Conservation (phyloP, 2,888 invertebrate species). For the Dicyrtomina minuta region DNA sequence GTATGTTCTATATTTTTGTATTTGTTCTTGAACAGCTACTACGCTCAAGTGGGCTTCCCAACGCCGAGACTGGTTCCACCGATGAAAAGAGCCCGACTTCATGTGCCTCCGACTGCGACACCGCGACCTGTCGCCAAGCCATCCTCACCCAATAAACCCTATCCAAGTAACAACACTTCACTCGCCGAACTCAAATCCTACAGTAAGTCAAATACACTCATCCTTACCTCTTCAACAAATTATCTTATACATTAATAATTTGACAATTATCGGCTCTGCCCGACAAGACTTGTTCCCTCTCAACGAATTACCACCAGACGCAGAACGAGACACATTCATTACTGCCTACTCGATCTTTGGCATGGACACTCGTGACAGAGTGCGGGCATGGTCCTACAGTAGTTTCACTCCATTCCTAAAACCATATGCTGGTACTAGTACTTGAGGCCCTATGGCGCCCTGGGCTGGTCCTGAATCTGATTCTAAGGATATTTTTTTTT, state of each 20-base stretch:
- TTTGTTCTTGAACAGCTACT: constrained; percentile 64
- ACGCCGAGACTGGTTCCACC: constrained; percentile 64
- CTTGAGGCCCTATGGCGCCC: no score
- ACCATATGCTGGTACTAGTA: no score
- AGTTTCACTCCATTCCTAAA: no score
- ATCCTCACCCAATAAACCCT: constrained; percentile 55
- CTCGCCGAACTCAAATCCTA: constrained; percentile 67
- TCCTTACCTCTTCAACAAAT: background rate
- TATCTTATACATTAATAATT: background rate
- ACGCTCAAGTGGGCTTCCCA: constrained; percentile 64
- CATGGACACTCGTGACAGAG: no score
- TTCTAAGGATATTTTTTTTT: no score
- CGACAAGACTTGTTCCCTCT: no score
- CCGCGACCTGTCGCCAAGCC: constrained; percentile 46
- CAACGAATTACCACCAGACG: no score
- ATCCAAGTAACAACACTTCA: constrained; percentile 55
- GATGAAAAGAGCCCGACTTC: constrained; percentile 64
- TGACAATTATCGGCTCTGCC: background rate
- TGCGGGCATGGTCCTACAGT: no score
- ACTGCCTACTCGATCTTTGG: no score
- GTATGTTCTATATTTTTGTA: background rate
- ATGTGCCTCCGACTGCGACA: constrained; percentile 58
- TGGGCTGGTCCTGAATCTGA: no score
- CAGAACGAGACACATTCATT: no score
- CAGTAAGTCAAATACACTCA: constrained; percentile 62